phyloP scores from a whole-genome alignment of 2,113 vertebrate genomes.

The Microtus oregoni region DNA sequence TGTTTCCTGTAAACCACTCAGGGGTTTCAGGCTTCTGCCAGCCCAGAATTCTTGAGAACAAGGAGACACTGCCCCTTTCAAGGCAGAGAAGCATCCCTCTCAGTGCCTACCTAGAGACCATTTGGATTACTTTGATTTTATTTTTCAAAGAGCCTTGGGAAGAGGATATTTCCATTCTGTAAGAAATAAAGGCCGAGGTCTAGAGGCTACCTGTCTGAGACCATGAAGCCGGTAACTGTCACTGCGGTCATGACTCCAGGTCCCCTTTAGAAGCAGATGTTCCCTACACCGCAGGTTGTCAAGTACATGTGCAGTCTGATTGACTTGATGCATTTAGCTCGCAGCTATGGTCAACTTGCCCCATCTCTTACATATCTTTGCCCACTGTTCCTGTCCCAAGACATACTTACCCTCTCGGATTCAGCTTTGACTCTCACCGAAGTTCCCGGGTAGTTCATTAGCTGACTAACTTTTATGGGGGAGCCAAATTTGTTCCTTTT shows the following conservation, averaged over 20 bases:
- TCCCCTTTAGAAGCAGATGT: background rate
- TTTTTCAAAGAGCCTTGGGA: background rate
- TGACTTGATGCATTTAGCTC: background rate
- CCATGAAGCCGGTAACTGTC: background rate
- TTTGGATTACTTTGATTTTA: background rate
- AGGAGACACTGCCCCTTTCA: background rate
- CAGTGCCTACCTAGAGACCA: background rate
- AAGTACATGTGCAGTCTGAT: background rate
- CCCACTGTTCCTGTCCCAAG: background rate
- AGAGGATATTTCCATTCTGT: background rate
- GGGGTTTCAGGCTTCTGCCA: background rate
- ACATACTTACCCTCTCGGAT: accelerated
- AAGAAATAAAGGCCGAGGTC: background rate
- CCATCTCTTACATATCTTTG: background rate
- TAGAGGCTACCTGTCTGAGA: background rate
- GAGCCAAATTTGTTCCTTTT: background rate
- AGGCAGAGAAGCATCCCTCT: background rate
- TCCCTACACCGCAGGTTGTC: background rate
- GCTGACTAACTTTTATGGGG: background rate
- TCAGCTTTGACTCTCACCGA: background rate
- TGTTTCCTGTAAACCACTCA: background rate
- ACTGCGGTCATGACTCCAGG: background rate
- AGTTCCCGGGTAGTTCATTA: background rate
- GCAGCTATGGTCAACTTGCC: accelerated
- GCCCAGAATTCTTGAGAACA: background rate